Evolutionary conservation across 2,888 invertebrate species (phyloP).

Genomic region (Euzetes globulus): DNA sequence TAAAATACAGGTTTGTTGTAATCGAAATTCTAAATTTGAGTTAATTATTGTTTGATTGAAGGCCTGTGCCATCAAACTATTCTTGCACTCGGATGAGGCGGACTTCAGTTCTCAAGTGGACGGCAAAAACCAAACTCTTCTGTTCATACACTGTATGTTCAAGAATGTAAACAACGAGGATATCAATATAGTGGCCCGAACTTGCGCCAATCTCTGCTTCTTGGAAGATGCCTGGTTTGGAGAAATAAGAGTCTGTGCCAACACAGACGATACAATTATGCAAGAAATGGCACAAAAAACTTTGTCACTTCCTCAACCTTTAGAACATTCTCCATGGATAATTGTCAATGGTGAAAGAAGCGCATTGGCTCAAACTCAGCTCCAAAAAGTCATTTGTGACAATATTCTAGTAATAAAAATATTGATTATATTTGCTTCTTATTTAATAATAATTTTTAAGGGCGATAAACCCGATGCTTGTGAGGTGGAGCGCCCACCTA

Average conservation of each 20-base stretch:
- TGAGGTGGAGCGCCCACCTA: neutral
- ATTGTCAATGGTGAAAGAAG: constrained; percentile 23
- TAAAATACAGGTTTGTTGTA: constrained; percentile 27
- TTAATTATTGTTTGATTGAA: neutral
- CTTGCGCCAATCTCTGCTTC: constrained; percentile 7
- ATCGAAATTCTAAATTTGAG: constrained; percentile 1
- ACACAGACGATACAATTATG: constrained; percentile 3
- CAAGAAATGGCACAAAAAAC: constrained; percentile 13
- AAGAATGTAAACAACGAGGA: constrained; percentile 17
- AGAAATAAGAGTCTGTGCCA: neutral
- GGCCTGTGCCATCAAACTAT: constrained; percentile 28
- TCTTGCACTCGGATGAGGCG: constrained; percentile 3
- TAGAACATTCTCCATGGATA: constrained; percentile 19
- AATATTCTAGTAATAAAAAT: constrained; percentile 1
- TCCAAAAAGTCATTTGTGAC: constrained; percentile 9
- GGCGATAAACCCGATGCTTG: constrained; percentile 22
- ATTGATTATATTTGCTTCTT: neutral
- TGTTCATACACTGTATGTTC: constrained; percentile 30
- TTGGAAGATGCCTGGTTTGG: neutral
- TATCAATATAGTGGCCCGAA: neutral
- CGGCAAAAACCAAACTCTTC: constrained; percentile 33
- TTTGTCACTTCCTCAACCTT: neutral
- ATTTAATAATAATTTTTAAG: neutral
- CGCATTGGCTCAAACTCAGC: constrained; percentile 2
- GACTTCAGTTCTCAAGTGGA: constrained; percentile 9